Evolutionary conservation across 2,113 vertebrate genomes (phyloP).

Genomic region (Syrrhaptes paradoxus): DNA sequence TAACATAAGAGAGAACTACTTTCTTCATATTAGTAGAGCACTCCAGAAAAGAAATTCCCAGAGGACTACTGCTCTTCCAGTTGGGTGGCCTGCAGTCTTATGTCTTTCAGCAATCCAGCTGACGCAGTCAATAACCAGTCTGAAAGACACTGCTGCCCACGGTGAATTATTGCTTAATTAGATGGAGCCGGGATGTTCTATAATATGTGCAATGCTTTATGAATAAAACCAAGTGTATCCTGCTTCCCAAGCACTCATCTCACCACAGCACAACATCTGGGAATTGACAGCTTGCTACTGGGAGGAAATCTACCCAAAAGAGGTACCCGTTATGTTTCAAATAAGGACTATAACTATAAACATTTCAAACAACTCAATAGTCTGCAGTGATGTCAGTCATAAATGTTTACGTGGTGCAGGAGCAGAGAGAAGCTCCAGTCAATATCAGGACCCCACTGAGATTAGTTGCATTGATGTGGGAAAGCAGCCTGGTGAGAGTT

Average conservation of each 20-base stretch:
- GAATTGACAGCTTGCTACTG: slow-evolving; percentile 26
- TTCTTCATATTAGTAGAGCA: neutral
- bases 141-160: neutral
- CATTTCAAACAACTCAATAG: neutral
- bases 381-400: slow-evolving; percentile 15
- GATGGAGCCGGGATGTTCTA: neutral
- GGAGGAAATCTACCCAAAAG: neutral
- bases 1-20: neutral
- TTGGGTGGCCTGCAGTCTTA: neutral
- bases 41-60: neutral
- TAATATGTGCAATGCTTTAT: slow-evolving; percentile 5
- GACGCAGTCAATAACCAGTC: slow-evolving; percentile 2
- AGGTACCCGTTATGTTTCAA: neutral
- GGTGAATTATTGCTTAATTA: slow-evolving; percentile 55
- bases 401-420: neutral
- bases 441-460: neutral
- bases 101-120: neutral
- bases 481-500: neutral
- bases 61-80: neutral
- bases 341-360: neutral
- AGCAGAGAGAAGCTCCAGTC: neutral
- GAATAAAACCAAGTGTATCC: slow-evolving; percentile 27
- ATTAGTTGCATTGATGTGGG: neutral
- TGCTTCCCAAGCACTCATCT: slow-evolving; percentile 39
- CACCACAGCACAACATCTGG: neutral